Conservation (phyloP, 2,797 vertebrate genomes). For the Sebastes steindachneri region DNA sequence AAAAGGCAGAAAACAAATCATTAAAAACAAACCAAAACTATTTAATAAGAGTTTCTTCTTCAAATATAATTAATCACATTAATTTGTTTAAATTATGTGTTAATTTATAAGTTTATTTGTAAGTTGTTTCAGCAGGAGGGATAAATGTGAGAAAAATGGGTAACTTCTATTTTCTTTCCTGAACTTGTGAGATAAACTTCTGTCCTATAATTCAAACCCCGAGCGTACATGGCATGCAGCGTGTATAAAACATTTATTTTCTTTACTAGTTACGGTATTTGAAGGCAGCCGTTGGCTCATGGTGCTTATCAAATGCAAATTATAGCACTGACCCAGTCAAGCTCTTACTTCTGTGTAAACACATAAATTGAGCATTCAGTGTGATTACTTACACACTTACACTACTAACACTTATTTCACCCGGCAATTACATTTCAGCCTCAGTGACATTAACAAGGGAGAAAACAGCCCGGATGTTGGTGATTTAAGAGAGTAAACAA, state of each 20-base stretch:
- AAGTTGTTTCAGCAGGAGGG: background rate
- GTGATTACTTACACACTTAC: conserved; percentile 48
- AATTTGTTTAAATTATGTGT: background rate
- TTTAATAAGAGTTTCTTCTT: background rate
- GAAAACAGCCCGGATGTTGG: background rate
- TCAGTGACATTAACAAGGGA: background rate
- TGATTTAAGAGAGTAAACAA: background rate
- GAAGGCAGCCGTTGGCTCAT: background rate
- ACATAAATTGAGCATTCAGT: conserved; percentile 36
- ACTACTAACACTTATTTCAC: background rate
- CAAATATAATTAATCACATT: background rate
- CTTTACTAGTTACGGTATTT: background rate
- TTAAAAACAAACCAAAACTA: background rate
- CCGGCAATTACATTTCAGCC: background rate
- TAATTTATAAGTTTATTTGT: background rate
- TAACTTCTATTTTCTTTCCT: background rate
- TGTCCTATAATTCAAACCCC: background rate
- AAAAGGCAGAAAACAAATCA: background rate
- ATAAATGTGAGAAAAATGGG: too few species aligned
- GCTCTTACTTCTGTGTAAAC: background rate
- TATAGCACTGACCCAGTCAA: background rate
- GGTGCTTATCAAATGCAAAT: background rate
- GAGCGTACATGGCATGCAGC: background rate
- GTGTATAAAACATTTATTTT: too few species aligned
- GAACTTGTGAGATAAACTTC: background rate